Evolutionary conservation across 2,113 vertebrate species (phyloP).

Genomic region (Mastomys natalensis): DNA sequence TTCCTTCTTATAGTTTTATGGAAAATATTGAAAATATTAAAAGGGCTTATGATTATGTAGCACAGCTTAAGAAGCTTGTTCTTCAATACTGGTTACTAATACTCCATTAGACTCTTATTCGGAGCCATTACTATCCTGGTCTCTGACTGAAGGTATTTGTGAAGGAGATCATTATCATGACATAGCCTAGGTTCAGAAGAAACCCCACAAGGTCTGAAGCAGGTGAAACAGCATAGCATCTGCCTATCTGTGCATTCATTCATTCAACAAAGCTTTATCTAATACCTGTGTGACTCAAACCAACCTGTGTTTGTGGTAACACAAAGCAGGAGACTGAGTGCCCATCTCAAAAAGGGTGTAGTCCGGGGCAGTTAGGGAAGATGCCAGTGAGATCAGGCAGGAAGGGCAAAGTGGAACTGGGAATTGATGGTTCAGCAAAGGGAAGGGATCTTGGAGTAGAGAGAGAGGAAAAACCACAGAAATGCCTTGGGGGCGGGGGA

Average conservation of each 20-base stretch:
- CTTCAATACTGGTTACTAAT: background rate
- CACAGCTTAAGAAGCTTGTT: background rate
- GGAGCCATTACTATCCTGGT: background rate
- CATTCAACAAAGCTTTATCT: background rate
- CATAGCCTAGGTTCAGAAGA: background rate
- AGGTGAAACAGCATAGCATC: background rate
- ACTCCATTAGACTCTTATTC: background rate
- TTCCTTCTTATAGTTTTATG: background rate
- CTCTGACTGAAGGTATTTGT: background rate
- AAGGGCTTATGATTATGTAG: background rate
- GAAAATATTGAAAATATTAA: constrained; percentile 11
- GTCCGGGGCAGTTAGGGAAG: background rate
- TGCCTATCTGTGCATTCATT: background rate
- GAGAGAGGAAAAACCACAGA: background rate
- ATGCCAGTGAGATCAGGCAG: background rate
- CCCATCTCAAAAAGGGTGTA: background rate
- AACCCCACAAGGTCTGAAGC: background rate
- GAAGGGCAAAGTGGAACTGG: background rate
- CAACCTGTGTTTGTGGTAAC: background rate
- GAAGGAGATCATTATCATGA: background rate
- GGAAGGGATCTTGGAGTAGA: background rate
- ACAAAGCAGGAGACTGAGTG: background rate
- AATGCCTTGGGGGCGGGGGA: background rate
- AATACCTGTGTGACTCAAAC: background rate
- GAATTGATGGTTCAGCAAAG: background rate